Evolutionary conservation across 2,797 vertebrate genomes (phyloP), one percentile per base, ranked within the genome.

Genomic region (Falco peregrinus): DNA sequence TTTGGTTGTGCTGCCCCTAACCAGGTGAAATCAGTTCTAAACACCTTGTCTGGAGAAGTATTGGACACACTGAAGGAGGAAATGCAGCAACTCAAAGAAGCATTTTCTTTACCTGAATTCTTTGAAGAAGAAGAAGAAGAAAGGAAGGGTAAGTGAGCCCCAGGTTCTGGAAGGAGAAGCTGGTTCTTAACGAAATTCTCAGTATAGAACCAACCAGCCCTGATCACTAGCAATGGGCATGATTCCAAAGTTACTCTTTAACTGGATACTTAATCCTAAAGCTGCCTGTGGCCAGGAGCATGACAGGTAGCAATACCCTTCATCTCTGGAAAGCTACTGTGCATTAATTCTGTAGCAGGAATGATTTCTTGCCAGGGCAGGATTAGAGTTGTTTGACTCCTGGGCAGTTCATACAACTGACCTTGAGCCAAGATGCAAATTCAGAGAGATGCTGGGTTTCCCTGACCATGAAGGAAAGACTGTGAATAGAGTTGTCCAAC

Each of bases 51-150:
- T 26, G 99, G 99, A 89, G 98, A 99, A 17, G 97, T 99, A 89
- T 89, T 98, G 93, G 84, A 97, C 33, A 92, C 80, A 31, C 97
- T 99, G 45, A 98, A 98, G 93, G 96, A 96, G 8, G 99, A 99
- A 69, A 96, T 99, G 92, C 97, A 99, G 6, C 97, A 97, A 48
- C 98, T 99, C 84, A 99, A 98, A 96, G 99, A 99, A 95, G 97
- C 98, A 1, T 99, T 99, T 98, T 99, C 99, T 31, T 94, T 99
- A 86, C 98, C 98, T 87, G 99, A 99, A 96, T 99, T 99, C 93
- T 99, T 99, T 60, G 99, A 99, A 6, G 99, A 99, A 53, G 99
- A 99, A 4, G 98, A 98, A 29, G 99, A 99, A 15, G 99, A 99
- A 87, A 98, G 96, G 77, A 98, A 98, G 96, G 99, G 99, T 99